These are phyloP conservation scores for Dolichallabes microphthalmus DNA, from an alignment of 2,113 vertebrate genomes.

Conservation along the genomic window DNA sequence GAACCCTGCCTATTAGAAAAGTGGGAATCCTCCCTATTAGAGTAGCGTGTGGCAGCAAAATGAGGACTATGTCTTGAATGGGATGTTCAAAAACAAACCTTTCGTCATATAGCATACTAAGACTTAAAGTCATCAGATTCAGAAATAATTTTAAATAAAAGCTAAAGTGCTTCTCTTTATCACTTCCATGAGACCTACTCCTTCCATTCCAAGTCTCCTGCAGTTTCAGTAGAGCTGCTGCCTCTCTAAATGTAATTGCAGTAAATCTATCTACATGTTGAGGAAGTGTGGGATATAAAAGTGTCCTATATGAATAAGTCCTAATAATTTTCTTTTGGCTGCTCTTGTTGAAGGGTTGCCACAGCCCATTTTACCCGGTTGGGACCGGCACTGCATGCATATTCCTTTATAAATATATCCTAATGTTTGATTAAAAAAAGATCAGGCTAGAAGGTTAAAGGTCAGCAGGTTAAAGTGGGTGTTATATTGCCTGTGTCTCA, in stretches of 20 bases:
- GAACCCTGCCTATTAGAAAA: too few species aligned
- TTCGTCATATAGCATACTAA: too few species aligned
- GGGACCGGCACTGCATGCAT: too few species aligned
- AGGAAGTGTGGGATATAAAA: background rate
- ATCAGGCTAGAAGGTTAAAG: constrained; percentile 11
- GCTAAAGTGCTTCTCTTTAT: background rate
- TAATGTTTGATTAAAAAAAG: background rate
- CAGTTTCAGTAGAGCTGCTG: background rate
- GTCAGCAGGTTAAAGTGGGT: constrained; percentile 7
- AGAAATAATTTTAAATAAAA: background rate
- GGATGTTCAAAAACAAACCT: too few species aligned
- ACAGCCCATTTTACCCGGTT: too few species aligned
- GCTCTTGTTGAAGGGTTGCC: too few species aligned
- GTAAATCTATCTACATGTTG: background rate
- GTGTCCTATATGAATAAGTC: background rate
- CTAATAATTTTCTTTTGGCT: background rate
- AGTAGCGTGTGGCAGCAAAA: too few species aligned
- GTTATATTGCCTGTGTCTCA: constrained; percentile 1
- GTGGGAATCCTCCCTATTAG: too few species aligned
- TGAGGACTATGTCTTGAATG: too few species aligned
- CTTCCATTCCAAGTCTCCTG: background rate
- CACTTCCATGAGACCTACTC: background rate
- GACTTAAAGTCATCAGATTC: background rate
- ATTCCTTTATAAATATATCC: background rate
- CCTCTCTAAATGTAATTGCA: background rate